Evolutionary conservation across 1,140 invertebrate species (phyloP), one percentile per base, ranked within the genome.

Genomic region (Radopholus similis): DNA sequence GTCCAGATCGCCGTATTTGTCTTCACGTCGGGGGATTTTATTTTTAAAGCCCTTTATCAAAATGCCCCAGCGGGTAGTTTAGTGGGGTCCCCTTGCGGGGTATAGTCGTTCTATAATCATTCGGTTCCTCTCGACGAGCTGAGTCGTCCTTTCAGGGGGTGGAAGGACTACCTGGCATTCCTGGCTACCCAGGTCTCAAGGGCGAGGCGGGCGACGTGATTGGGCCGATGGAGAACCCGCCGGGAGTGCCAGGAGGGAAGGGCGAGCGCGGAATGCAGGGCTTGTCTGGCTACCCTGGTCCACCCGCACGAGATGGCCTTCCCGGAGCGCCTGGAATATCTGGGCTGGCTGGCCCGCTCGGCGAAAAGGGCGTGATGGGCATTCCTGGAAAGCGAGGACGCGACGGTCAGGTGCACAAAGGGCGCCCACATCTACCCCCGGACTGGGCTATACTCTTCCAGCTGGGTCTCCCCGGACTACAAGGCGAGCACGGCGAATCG

Each of bases 1-100:
- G 85, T 99, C 95, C 65, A 99, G 86, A 86, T 98, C 92, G 35
- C 93, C 93, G 54, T 83, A 83, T 63, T 83, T 82, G 37, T 66
- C 68, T 71, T 83, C n/a, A n/a, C n/a, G n/a, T n/a, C n/a, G n/a
- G n/a, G n/a, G n/a, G n/a, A n/a, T n/a, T n/a, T n/a, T n/a, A n/a
- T n/a, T n/a, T n/a, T n/a, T n/a, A n/a, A n/a, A n/a, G n/a, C n/a
- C n/a, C n/a, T n/a, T n/a, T n/a, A n/a, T n/a, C n/a, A n/a, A n/a
- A n/a, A n/a, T n/a, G n/a, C n/a, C n/a, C n/a, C n/a, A n/a, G n/a
- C n/a, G n/a, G n/a, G n/a, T n/a, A n/a, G n/a, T n/a, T n/a, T n/a
- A n/a, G n/a, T n/a, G n/a, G n/a, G n/a, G n/a, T n/a, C n/a, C n/a
- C n/a, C n/a, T n/a, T n/a, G n/a, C n/a, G n/a, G n/a, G n/a, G n/a